Evolutionary conservation across 2,888 invertebrate species (phyloP).

Genomic region (Thereva nobilitata): DNA sequence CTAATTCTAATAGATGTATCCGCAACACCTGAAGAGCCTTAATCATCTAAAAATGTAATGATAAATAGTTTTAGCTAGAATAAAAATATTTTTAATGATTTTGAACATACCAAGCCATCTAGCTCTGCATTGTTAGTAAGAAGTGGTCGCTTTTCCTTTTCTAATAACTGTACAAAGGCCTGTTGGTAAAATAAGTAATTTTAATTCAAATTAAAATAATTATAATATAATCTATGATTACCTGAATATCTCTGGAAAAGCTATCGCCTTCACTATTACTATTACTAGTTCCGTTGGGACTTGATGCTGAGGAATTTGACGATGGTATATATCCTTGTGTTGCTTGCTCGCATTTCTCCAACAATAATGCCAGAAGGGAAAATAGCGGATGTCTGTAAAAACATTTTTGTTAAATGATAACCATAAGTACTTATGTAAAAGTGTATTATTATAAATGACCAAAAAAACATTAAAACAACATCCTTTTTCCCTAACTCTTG

Average conservation of each 20-base stretch:
- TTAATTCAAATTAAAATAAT: background rate
- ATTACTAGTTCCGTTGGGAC: conserved; percentile 45
- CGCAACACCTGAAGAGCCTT: conserved; percentile 87
- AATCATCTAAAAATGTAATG: conserved; percentile 68
- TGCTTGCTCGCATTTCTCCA: conserved; percentile 96
- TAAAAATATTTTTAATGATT: background rate
- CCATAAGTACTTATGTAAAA: too few species aligned
- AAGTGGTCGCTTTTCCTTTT: conserved; percentile 82
- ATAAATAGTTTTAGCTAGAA: background rate
- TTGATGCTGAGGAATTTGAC: conserved; percentile 80
- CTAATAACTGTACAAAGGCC: conserved; percentile 89
- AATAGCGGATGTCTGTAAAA: conserved; percentile 85
- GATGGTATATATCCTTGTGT: conserved; percentile 90
- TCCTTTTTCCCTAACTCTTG: too few species aligned
- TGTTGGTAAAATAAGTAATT: conserved; percentile 49
- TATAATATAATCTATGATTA: conserved; percentile 6
- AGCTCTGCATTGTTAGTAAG: conserved; percentile 91
- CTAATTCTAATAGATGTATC: conserved; percentile 88
- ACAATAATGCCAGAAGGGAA: conserved; percentile 85
- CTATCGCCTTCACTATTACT: conserved; percentile 44
- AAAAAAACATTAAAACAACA: too few species aligned
- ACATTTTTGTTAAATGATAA: background rate
- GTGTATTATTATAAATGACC: too few species aligned
- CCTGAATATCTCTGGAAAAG: conserved; percentile 47
- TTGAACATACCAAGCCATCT: conserved; percentile 79